Evolutionary conservation across 1,140 invertebrate genomes (phyloP), one percentile per base, ranked within the genome.

Genomic region (Armadillidium nasatum): DNA sequence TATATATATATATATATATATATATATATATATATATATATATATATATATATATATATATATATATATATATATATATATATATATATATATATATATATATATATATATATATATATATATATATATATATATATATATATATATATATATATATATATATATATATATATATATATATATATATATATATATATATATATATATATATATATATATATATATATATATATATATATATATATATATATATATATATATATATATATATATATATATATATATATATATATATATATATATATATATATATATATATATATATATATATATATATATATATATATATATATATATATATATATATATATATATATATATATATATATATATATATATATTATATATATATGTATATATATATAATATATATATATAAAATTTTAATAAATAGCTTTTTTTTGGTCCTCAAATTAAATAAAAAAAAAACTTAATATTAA

Each of bases 201-300:
- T 45, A 45, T 19, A 68, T n/a, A 68, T 68, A 68, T 68, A 68
- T 19, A 68, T 68, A 68, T n/a, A 68, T 68, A n/a, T n/a, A n/a
- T 11, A 68, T 19, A 72, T 72, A 72, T 46, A 45, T 72, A 72
- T 71, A 71, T 71, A 72, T 72, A 72, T n/a, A 72, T 43, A 71
- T 43, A 71, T 43, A 71, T 33, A 71, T 33, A 33, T 33, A 33
- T 33, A 33, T 33, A 33, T 6, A 33, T 33, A 71, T 43, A 71
- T 71, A 71, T 4, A 71, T 2, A 71, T 71, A 44, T 44, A 71
- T 71, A 44, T 33, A 6, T 33, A 33, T 33, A 33, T 33, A 33
- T 33, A 33, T 33, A 33, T 33, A 33, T 33, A 33, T 33, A 33
- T 33, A 33, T 33, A 33, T 33, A 33, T 33, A 33, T 33, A 33